phyloP scores from a whole-genome alignment of 2,888 invertebrate species.

The Catocala nupta region DNA sequence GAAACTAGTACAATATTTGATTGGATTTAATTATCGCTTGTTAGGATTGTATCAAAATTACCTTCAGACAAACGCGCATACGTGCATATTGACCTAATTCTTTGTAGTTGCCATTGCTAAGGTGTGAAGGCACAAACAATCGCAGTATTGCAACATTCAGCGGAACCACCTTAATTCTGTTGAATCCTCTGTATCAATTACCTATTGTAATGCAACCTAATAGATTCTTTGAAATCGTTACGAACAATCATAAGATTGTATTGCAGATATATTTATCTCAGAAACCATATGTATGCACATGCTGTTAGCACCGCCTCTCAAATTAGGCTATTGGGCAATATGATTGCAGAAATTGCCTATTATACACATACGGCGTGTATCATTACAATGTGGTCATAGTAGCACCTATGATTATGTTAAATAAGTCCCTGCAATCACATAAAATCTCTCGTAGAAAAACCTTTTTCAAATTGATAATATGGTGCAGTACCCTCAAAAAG shows the following conservation, averaged over 20 bases:
- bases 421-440: too few species aligned
- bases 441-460: too few species aligned
- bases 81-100: constrained; percentile 47
- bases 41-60: background rate
- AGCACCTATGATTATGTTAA: too few species aligned
- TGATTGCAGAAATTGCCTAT: background rate
- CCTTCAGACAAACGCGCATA: background rate
- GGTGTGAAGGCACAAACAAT: constrained; percentile 61
- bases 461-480: too few species aligned
- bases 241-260: constrained; percentile 23
- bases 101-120: constrained; percentile 56
- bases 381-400: too few species aligned
- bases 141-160: constrained; percentile 40
- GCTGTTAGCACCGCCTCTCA: constrained; percentile 5
- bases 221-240: constrained; percentile 49
- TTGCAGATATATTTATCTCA: constrained; percentile 7
- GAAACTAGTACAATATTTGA: too few species aligned
- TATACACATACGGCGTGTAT: too few species aligned
- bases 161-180: constrained; percentile 56
- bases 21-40: background rate
- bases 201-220: constrained; percentile 57
- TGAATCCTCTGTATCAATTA: constrained; percentile 61
- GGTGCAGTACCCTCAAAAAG: too few species aligned
- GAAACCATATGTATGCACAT: constrained; percentile 9
- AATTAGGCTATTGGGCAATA: constrained; percentile 10